A percentile compares a stretch with the other conserved stretches of the same genome.
Conservation (phyloP, 2,888 invertebrate species). For the Eupithecia centaureata region DNA sequence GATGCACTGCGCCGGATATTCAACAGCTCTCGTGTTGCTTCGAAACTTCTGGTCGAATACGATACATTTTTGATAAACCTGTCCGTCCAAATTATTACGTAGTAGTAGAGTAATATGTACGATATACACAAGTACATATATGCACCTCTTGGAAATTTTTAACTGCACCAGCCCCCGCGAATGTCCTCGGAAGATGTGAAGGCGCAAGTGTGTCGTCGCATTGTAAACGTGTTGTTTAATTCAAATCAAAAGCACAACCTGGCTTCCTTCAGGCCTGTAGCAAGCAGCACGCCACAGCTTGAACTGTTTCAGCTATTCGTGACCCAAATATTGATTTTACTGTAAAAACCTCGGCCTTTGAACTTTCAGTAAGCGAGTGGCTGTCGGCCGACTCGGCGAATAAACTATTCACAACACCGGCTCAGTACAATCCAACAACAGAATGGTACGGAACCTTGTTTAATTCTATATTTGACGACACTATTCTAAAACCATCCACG, state of each 20-base stretch:
- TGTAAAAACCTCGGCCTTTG: slow-evolving; percentile 29
- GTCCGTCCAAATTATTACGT: too few relatives aligned
- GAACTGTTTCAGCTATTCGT: slow-evolving; percentile 35
- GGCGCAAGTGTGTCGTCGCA: too few relatives aligned
- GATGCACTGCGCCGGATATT: too few relatives aligned
- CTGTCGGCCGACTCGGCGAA: not conserved
- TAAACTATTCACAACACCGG: slow-evolving; percentile 7
- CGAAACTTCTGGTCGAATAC: too few relatives aligned
- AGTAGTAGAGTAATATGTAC: too few relatives aligned
- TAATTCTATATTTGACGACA: not conserved
- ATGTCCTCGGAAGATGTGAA: not conserved
- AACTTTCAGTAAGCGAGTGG: slow-evolving; percentile 10
- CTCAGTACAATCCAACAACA: not conserved
- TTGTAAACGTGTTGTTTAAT: not conserved
- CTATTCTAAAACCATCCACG: not conserved
- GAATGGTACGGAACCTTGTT: not conserved
- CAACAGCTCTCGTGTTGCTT: too few relatives aligned
- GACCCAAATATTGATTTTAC: slow-evolving; percentile 51
- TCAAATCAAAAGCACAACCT: not conserved
- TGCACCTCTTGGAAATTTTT: too few relatives aligned
- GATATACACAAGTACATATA: too few relatives aligned
- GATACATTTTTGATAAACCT: too few relatives aligned
- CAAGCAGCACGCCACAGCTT: not conserved
- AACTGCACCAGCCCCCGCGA: too few relatives aligned
- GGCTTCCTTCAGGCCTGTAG: not conserved